Base-by-base conservation (phyloP, 1,140 invertebrate species). In the Bicyclus anynana region DNA sequence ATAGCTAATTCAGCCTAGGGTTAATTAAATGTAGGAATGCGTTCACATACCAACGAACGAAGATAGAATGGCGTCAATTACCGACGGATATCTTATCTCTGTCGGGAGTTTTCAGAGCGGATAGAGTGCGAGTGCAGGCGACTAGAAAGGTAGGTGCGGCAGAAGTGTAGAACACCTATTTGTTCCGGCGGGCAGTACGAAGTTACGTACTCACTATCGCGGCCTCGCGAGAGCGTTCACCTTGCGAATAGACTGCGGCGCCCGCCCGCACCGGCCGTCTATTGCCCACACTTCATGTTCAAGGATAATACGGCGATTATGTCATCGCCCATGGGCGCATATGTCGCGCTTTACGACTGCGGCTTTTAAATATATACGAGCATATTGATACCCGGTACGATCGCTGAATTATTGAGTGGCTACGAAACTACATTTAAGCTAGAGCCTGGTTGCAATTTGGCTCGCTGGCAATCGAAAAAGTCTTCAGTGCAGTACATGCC, bases 191-290 rank as follows among this genome's bases (percentile, higher is more conserved):
- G 59, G 66, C 68, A 69, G 49, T 70, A 69, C 56, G 47, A 58
- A 62, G 51, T 40, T 47, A 59, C 53, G n/a, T n/a, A n/a, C n/a
- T n/a, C 49, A 56, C 56, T 60, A 67, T 52, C 68, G 67, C 75
- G 84, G 77, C 84, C 84, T 87, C 81, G 84, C 68, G 53, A 38
- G 84, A 79, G 53, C 83, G 67, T 87, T 87, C 75, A 87, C 83
- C 83, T 80, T 80, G 74, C 76, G 69, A 79, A 79, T 76, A 75
- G 59, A 74, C 65, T 62, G 69, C 56, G 56, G 60, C 59, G 61
- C 59, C 59, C 62, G 64, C 67, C 69, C 65, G 62, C 63, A 51
- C 69, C 64, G 59, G 61, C 50, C 62, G 61, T 53, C 62, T 50
- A 44, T 67, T 70, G 68, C 72, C 72, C 74, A 69, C 70, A 69